Conservation (phyloP, 2,113 vertebrate species). For the Prietella phreatophila region DNA sequence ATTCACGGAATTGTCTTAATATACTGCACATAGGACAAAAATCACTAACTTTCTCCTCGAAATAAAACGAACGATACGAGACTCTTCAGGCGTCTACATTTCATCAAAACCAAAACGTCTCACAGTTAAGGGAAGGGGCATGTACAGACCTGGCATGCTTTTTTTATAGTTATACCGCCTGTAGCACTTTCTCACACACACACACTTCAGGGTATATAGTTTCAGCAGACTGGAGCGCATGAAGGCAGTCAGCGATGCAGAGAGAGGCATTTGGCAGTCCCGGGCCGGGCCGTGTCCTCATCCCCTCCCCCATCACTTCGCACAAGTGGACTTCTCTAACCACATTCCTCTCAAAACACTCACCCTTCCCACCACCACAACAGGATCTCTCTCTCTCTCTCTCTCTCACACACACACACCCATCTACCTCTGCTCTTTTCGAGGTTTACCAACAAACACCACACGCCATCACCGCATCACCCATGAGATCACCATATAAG, state of each 20-base stretch:
- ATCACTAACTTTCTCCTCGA: background rate
- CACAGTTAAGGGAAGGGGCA: background rate
- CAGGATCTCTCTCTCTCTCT: slow-evolving; percentile 63
- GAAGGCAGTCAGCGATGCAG: slow-evolving; percentile 32
- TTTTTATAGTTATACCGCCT: background rate
- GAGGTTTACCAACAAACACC: background rate
- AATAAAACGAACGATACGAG: background rate
- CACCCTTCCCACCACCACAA: slow-evolving; percentile 69
- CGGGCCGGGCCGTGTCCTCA: slow-evolving; percentile 38
- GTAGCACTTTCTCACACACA: background rate
- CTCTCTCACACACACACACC: slow-evolving; percentile 69
- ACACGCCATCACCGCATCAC: background rate
- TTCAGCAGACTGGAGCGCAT: slow-evolving; percentile 20
- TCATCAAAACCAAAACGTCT: background rate
- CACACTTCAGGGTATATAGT: slow-evolving; percentile 4
- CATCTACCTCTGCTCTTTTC: slow-evolving; percentile 45
- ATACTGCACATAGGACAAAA: background rate
- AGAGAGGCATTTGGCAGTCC: slow-evolving; percentile 46
- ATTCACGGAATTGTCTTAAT: background rate
- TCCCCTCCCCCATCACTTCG: slow-evolving; percentile 33
- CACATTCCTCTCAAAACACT: slow-evolving; percentile 79
- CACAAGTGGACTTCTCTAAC: slow-evolving; percentile 76
- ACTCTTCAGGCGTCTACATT: background rate
- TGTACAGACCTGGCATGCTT: slow-evolving; percentile 43
- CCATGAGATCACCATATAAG: background rate